phyloP scores from a whole-genome alignment of 1,140 invertebrate genomes.

The Yoshiicerus persimilis region DNA sequence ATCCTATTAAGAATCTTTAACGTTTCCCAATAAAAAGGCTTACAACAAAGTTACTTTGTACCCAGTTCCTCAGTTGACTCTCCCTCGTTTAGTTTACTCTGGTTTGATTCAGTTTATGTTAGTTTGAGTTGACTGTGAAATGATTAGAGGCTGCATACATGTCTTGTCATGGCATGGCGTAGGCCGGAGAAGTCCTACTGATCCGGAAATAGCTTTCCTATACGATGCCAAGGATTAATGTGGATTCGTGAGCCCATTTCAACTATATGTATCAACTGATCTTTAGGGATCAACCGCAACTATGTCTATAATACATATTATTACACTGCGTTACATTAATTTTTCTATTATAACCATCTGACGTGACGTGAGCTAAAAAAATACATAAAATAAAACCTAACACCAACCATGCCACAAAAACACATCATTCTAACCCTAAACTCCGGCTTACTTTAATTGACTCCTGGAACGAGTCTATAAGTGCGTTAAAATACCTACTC shows the following conservation, averaged over 20 bases:
- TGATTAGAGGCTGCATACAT: background rate
- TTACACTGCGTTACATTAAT: background rate
- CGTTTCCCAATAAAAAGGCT: background rate
- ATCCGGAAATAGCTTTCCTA: conserved; percentile 19
- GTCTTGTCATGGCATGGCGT: background rate
- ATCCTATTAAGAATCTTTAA: conserved; percentile 20
- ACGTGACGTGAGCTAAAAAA: background rate
- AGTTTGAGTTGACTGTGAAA: background rate
- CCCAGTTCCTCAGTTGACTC: too few species aligned
- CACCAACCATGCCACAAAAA: background rate
- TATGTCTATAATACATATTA: background rate
- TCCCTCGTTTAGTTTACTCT: too few species aligned
- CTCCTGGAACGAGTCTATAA: background rate
- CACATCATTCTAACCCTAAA: background rate
- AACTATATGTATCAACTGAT: conserved; percentile 2
- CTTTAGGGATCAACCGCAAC: background rate
- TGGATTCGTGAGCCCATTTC: conserved; percentile 15
- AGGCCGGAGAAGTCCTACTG: background rate
- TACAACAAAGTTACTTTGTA: background rate
- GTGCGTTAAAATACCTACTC: too few species aligned
- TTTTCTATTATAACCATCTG: conserved; percentile 6
- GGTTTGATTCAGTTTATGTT: background rate
- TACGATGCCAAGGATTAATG: conserved; percentile 9
- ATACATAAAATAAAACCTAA: background rate
- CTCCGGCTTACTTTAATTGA: background rate